These are phyloP conservation scores for Palythoa caribaeorum DNA, from an alignment of 92 coral and sea anemone genomes.

Conservation along the genomic window DNA sequence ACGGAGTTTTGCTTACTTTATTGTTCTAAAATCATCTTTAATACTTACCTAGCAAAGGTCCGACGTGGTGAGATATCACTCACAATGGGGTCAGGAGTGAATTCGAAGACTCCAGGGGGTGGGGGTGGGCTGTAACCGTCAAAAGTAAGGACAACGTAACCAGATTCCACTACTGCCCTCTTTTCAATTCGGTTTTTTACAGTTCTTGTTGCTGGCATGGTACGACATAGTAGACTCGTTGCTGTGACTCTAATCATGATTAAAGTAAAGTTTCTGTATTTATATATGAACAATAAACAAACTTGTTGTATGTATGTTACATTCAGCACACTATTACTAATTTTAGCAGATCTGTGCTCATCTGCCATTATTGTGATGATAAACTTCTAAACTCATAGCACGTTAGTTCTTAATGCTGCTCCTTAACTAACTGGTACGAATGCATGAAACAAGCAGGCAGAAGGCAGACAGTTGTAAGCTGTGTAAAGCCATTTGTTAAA, in stretches of 20 bases:
- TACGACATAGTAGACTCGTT: constrained; percentile 74
- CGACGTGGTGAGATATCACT: constrained; percentile 59
- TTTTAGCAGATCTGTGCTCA: too few species aligned
- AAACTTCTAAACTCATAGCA: too few species aligned
- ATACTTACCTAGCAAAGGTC: constrained; percentile 78
- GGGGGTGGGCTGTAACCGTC: constrained; percentile 83
- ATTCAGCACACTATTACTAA: too few species aligned
- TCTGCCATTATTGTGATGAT: too few species aligned
- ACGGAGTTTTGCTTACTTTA: not conserved
- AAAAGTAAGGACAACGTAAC: constrained; percentile 68
- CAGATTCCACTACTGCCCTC: constrained; percentile 47
- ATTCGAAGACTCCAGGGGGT: constrained; percentile 68
- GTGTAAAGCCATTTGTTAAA: too few species aligned
- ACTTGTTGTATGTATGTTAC: too few species aligned
- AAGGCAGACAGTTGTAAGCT: too few species aligned
- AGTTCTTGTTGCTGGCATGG: constrained; percentile 31
- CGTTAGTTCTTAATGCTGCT: too few species aligned
- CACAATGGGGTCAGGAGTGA: constrained; percentile 83
- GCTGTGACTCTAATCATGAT: constrained; percentile 68
- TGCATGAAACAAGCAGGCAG: too few species aligned
- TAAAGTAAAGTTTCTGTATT: too few species aligned
- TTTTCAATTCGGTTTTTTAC: constrained; percentile 46
- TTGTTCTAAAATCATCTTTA: not conserved
- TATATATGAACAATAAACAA: too few species aligned
- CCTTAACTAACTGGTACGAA: too few species aligned